Base-by-base conservation (phyloP, 2,113 vertebrate species). In the Dunckerocampus dactyliophorus region DNA sequence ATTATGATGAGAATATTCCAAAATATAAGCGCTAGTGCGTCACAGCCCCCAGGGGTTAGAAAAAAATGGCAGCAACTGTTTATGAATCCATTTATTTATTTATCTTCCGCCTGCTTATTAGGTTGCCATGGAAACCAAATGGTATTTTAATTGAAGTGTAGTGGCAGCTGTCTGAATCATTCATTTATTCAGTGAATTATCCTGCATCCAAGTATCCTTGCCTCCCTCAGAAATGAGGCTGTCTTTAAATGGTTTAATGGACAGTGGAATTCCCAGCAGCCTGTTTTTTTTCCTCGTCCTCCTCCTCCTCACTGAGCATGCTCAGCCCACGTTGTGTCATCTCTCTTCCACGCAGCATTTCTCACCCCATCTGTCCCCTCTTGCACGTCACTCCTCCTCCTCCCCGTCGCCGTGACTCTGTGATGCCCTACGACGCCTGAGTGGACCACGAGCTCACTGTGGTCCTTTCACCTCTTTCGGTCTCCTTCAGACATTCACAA, bases 31-130 rank as follows among this genome's bases (percentile, higher is more conserved):
- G 76, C 46, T 42, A 69, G 80, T 28, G 39, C 61, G 64, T 74
- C 73, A n/a, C 66, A 75, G 58, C 75, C 82, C 71, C 69, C 0
- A 24, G 77, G 82, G 82, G 81, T 70, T 67, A 67, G 59, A 65
- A 84, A 81, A 77, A 43, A n/a, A 65, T n/a, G 86, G 82, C 88
- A 72, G 75, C 76, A 82, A 75, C 87, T 91, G 85, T 82, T 91
- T 92, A 92, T 91, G 91, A 90, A 92, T 92, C 91, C 82, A 90
- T 91, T 92, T 82, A 91, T 91, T 91, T 90, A 91, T 92, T 91
- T 90, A 91, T 89, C 87, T 86, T 65, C 53, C 86, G 88, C 89
- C 85, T 89, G 87, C 88, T 89, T 90, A 90, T 90, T 90, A 88
- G 88, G 91, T 91, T 92, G 90, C 89, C 88, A 84, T 87, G 89